Evolutionary conservation across 2,113 vertebrate genomes (phyloP).

Genomic region (Mohoua ochrocephala): DNA sequence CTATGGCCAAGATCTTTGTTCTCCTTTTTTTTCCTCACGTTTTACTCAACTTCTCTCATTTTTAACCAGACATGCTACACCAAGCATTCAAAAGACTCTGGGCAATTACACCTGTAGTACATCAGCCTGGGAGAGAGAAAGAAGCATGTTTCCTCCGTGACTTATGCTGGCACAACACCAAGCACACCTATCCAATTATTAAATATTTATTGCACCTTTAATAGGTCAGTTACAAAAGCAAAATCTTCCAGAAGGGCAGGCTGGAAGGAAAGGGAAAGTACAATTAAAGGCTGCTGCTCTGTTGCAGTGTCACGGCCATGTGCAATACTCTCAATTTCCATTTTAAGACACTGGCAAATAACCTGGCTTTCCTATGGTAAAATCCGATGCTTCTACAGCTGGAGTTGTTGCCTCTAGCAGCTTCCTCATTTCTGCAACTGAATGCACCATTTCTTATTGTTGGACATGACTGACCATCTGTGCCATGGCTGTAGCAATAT

Average conservation of each 20-base stretch:
- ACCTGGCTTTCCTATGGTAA: background rate
- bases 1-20: background rate
- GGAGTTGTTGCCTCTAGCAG: background rate
- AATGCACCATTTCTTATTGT: background rate
- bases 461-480: background rate
- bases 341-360: background rate
- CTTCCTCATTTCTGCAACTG: background rate
- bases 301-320: background rate
- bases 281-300: background rate
- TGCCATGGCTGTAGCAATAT: background rate
- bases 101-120: background rate
- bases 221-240: background rate
- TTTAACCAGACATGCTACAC: background rate
- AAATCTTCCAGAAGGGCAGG: background rate
- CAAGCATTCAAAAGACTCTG: background rate
- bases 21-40: background rate
- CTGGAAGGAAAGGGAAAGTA: constrained; percentile 2
- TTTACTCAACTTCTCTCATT: background rate
- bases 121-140: background rate
- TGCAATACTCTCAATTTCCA: background rate
- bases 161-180: background rate
- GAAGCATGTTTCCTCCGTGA: background rate
- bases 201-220: background rate
- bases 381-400: background rate
- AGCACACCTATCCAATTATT: background rate